phyloP scores from a whole-genome alignment of 2,797 vertebrate genomes.

The Poecile montanus region DNA sequence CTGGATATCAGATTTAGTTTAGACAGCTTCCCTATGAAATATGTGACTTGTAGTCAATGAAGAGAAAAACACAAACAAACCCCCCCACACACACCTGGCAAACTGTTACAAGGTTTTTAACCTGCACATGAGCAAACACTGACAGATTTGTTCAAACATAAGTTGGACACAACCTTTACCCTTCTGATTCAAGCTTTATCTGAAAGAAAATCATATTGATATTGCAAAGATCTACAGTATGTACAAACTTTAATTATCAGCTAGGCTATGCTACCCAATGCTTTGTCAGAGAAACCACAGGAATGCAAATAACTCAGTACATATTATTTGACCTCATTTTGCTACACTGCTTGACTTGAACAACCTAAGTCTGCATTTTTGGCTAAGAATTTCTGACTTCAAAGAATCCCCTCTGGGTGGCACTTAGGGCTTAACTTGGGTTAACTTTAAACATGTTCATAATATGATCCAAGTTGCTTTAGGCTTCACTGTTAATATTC shows the following conservation, averaged over 20 bases:
- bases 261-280: background rate
- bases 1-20: background rate
- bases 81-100: background rate
- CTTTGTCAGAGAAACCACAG: slow-evolving; percentile 9
- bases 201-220: background rate
- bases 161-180: slow-evolving; percentile 3
- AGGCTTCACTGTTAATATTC: background rate
- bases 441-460: background rate
- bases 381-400: background rate
- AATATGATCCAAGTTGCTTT: background rate
- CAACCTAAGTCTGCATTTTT: background rate
- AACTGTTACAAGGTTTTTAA: background rate
- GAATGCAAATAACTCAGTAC: slow-evolving; percentile 12
- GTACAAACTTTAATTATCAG: slow-evolving; percentile 33
- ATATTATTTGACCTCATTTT: slow-evolving; percentile 35
- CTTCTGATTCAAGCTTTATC: background rate
- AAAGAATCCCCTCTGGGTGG: background rate
- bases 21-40: background rate
- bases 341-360: background rate
- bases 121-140: slow-evolving; percentile 10
- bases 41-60: background rate
- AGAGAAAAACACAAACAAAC: background rate
- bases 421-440: background rate
- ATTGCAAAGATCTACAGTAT: background rate
- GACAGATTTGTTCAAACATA: slow-evolving; percentile 16